Evolutionary conservation across 2,888 invertebrate genomes (phyloP).

Genomic region (Drosophila yooni): DNA sequence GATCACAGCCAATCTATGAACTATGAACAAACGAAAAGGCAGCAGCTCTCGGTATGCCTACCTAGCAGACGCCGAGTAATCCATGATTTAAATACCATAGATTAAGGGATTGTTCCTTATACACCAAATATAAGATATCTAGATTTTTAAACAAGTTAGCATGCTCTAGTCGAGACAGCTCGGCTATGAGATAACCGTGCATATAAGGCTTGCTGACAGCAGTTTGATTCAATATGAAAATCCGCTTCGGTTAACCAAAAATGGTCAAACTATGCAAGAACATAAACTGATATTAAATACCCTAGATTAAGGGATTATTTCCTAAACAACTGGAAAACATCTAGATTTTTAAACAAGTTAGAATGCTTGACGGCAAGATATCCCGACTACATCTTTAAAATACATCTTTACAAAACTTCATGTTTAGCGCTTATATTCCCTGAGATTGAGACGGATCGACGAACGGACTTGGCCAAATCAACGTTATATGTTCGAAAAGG

Average conservation of each 20-base stretch:
- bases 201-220: not conserved
- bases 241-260: not conserved
- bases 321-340: too few relatives aligned
- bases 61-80: not conserved
- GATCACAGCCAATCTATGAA: conserved; percentile 20
- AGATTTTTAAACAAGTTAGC: not conserved
- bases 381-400: too few relatives aligned
- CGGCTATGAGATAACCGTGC: not conserved
- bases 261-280: fast-evolving
- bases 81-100: conserved; percentile 7
- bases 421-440: not conserved
- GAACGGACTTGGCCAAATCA: not conserved
- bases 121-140: not conserved
- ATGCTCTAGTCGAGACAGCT: not conserved
- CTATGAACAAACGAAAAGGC: conserved; percentile 22
- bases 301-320: too few relatives aligned
- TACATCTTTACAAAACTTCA: not conserved
- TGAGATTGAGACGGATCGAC: not conserved
- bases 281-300: too few relatives aligned
- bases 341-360: too few relatives aligned
- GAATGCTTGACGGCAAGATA: too few relatives aligned
- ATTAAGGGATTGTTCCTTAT: not conserved
- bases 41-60: conserved; percentile 2
- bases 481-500: too few relatives aligned
- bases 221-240: not conserved